Evolutionary conservation across 2,888 invertebrate species (phyloP), one percentile per base, ranked within the genome.

Genomic region (Melitaea athalia): DNA sequence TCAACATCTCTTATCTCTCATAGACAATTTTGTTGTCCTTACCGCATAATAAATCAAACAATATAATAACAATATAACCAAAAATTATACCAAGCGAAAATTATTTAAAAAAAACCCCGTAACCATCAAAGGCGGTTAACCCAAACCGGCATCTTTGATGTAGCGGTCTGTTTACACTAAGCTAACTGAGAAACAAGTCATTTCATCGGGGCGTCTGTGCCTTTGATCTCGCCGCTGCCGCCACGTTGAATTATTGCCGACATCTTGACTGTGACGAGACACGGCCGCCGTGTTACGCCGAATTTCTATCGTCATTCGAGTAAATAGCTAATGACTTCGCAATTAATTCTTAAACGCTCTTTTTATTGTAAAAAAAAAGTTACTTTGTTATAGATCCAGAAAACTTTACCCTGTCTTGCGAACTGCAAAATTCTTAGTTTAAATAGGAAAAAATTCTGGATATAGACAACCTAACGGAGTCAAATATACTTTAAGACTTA

Each of bases 161-260:
- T 85, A 79, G 81, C 89, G 86, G 81, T 79, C 78, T 92, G 92
- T 92, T 91, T 92, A 89, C 91, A 89, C 89, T 89, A 86, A 87
- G 86, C 89, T 86, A 87, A 90, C 91, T 85, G 89, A 82, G 89
- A 88, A 89, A 91, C 91, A 88, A 91, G 91, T 89, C 89, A 87
- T 91, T 89, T 88, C 85, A 82, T 75, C 77, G 82, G 77, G 81
- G 80, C 83, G 84, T 85, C 81, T 84, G 86, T 83, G 85, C 70
- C 87, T 92, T 92, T 92, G 89, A 92, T 89, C 86, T 87, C 74
- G 80, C 89, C 90, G 88, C 75, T 86, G 82, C 83, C 76, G 83
- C 80, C 82, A 71, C 69, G 77, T 77, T 85, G 88, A 86, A 78
- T 85, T 85, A 87, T 85, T 77, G 81, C 82, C 80, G 83, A 81